Evolutionary conservation across 2,888 invertebrate species (phyloP), one percentile per base, ranked within the genome.

Genomic region (Nomada ferruginata): DNA sequence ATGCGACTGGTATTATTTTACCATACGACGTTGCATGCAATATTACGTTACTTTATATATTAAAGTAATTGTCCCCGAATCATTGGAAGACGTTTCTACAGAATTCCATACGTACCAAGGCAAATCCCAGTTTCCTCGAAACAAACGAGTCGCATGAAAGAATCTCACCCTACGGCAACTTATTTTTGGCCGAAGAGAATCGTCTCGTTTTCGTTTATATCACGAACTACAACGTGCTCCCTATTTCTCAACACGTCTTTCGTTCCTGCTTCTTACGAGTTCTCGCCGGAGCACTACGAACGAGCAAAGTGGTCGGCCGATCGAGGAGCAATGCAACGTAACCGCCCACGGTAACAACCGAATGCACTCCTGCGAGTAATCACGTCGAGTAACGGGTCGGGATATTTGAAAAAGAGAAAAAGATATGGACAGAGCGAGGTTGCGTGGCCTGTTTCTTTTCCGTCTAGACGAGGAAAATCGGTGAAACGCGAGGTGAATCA

Each of bases 311-410:
- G 75, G 36, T 68, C 26, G 23, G 47, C 47, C 61, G 66, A 63
- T 75, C 61, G 61, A 55, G n/a, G 55, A 53, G 52, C 60, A 20
- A 68, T 50, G 61, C 47, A 68, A 42, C 52, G 44, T 50, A 60
- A 60, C 44, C 29, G 47, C 5, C 23, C 44, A 11, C 44, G 60
- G 60, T 60, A 74, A 66, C 77, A 74, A 74, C 52, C 66, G 75
- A 75, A 77, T 61, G 74, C 65, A 61, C 74, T 47, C 20, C 55
- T n/a, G 55, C 36, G 66, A 66, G 57, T 64, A 50, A 66, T 66
- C 75, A 20, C 55, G 36, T 18, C 15, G 50, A 75, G 75, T 63
- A 75, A 78, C 75, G 61, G 55, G 42, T 50, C 15, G 75, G 61
- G 61, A 55, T 55, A 60, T 47, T 66, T 13, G 61, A 61, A 10